A percentile compares a stretch with the other conserved stretches of the same genome.
Evolutionary conservation across 2,797 vertebrate genomes (phyloP).

Genomic region (Huso huso): DNA sequence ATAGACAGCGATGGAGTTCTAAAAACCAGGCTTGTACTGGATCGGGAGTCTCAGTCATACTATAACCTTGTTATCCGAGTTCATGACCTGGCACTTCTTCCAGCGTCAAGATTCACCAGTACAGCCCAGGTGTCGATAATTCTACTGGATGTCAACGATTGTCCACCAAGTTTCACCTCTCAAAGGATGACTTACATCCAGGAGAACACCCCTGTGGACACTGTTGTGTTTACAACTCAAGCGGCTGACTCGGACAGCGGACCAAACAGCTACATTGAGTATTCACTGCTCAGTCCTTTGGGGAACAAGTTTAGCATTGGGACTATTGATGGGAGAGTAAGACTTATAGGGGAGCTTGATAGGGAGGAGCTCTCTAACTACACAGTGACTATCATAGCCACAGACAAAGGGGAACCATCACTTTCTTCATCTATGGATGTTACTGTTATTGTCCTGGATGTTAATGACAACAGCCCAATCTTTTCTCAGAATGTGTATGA

Average conservation of each 20-base stretch:
- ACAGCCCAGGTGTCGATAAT: constrained; percentile 87
- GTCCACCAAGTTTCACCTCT: constrained; percentile 77
- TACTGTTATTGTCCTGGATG: constrained; percentile 75
- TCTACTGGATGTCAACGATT: constrained; percentile 88
- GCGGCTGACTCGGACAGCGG: constrained; percentile 85
- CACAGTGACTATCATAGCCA: constrained; percentile 79
- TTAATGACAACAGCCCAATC: constrained; percentile 86
- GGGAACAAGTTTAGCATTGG: constrained; percentile 80
- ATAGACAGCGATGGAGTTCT: constrained; percentile 65
- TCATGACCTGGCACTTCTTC: constrained; percentile 69
- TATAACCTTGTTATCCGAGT: constrained; percentile 85
- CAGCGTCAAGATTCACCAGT: constrained; percentile 73
- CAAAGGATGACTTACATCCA: constrained; percentile 81
- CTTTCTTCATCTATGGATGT: constrained; percentile 80
- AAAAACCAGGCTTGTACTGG: constrained; percentile 63
- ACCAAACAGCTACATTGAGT: constrained; percentile 96
- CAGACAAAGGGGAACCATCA: constrained; percentile 82
- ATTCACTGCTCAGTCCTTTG: constrained; percentile 64
- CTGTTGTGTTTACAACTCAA: constrained; percentile 74
- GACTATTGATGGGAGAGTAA: constrained; percentile 76
- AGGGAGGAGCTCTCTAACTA: constrained; percentile 83
- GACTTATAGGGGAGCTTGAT: constrained; percentile 80
- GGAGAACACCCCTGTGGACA: constrained; percentile 86
- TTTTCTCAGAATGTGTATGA: constrained; percentile 81
- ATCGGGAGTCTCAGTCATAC: constrained; percentile 88